Evolutionary conservation across 1,140 invertebrate genomes (phyloP), one percentile per base, ranked within the genome.

Genomic region (Lepeophtheirus salmonis): DNA sequence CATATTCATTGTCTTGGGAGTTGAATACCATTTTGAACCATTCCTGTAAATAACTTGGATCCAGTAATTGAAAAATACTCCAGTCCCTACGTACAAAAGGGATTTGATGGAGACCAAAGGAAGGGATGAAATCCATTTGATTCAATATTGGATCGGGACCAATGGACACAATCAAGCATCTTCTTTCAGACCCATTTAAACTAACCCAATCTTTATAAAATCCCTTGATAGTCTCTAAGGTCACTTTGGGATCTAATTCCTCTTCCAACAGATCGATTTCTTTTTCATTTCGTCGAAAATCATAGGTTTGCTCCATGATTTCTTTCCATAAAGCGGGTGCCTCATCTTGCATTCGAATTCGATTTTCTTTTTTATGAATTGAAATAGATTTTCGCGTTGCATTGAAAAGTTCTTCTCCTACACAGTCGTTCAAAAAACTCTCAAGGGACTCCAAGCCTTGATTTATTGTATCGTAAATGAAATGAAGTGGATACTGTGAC

Each of bases 401-500:
- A 2, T 25, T 14, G 6, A 57, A 48, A 3, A 17, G 16, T 41
- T 57, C 55, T n/a, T 57, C 55, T 3, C 16, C 16, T 2, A 57
- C 25, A 25, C 23, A 18, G 14, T 25, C 55, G 6, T n/a, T 6
- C 4, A 57, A 21, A 16, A 26, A 57, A 2, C 17, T 23, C 20
- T 41, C 22, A 17, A 57, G 26, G n/a, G 21, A 17, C 23, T 24
- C 55, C 2, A 57, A 25, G 17, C 20, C 23, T 2, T 57, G 16
- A 3, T 57, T 25, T 14, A 57, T 57, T 2, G 55, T 57, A 3
- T 57, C 22, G 26, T 26, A 26, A n/a, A 57, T 23, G n/a, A 57
- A 25, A 14, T 21, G 17, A n/a, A 57, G 25, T 2, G 55, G 55
- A 48, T 57, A 57, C 74, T 97, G 92, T 17, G 55, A 57, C 26